These are phyloP conservation scores for Adrianichthys oophorus DNA, from an alignment of 2,797 vertebrate species.

Conservation along the genomic window DNA sequence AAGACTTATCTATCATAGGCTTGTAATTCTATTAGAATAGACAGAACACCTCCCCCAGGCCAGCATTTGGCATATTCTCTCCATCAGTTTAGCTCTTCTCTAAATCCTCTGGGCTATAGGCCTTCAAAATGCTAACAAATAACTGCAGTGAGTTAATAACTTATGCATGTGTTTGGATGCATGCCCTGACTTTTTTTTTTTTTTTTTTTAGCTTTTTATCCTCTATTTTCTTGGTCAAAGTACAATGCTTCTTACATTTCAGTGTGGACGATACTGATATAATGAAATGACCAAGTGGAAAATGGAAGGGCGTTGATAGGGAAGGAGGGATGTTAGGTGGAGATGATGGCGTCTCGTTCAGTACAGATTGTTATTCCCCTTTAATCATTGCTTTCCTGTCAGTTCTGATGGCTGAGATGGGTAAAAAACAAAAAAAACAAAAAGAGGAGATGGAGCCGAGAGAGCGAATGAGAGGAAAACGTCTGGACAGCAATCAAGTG, in stretches of 20 bases:
- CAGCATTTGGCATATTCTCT: conserved; percentile 65
- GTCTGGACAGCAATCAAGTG: conserved; percentile 72
- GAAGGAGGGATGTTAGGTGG: conserved; percentile 42
- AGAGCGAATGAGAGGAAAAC: conserved; percentile 48
- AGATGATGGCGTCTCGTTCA: conserved; percentile 47
- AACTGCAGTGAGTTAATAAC: conserved; percentile 59
- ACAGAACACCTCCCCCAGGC: conserved; percentile 61
- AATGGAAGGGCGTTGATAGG: conserved; percentile 1
- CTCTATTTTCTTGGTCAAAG: conserved; percentile 54
- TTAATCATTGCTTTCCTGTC: conserved; percentile 70
- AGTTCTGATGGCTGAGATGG: conserved; percentile 49
- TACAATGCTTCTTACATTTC: conserved; percentile 55
- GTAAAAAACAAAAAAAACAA: conserved; percentile 16
- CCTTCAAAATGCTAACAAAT: conserved; percentile 65
- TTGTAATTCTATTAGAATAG: conserved; percentile 80
- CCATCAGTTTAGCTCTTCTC: conserved; percentile 63
- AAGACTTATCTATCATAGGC: conserved; percentile 73
- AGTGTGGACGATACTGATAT: conserved; percentile 13
- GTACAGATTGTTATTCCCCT: conserved; percentile 63
- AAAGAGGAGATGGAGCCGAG: conserved; percentile 27
- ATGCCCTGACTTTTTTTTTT: conserved; percentile 38
- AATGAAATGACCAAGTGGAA: conserved; percentile 14
- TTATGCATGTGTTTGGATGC: conserved; percentile 15
- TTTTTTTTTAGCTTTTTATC: conserved; percentile 36
- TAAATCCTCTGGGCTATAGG: conserved; percentile 54